These are phyloP conservation scores for Ormyrus nitidulus DNA, from an alignment of 2,888 invertebrate genomes.

Conservation along the genomic window DNA sequence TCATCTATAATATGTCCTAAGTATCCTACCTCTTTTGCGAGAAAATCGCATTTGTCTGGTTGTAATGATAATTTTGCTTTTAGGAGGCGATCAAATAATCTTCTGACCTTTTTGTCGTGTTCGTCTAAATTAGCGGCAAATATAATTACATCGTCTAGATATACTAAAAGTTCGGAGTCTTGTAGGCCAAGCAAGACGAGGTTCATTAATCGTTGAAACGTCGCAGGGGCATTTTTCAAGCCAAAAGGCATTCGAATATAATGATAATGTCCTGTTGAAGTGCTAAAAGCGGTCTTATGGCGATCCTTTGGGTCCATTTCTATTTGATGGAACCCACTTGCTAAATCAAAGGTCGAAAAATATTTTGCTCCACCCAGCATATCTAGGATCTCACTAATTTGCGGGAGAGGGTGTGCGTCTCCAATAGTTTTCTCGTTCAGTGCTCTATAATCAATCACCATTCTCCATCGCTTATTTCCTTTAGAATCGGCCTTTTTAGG, in stretches of 20 bases:
- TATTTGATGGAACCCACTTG: no score
- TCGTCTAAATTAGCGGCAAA: not conserved
- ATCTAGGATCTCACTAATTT: not conserved
- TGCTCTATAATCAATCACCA: not conserved
- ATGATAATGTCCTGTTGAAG: not conserved
- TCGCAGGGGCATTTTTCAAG: not conserved
- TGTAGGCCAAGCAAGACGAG: not conserved
- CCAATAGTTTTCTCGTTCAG: not conserved
- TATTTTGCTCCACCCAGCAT: no score
- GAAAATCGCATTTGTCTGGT: not conserved
- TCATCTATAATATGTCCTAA: no score
- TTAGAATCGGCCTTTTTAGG: not conserved
- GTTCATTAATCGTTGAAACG: conserved; percentile 45
- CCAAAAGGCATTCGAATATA: conserved; percentile 15
- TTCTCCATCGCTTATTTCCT: not conserved
- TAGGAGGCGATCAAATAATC: no score
- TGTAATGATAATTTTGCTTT: not conserved
- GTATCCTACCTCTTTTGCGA: not conserved
- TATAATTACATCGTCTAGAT: not conserved
- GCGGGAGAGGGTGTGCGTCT: not conserved
- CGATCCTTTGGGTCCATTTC: no score
- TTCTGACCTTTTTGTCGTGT: not conserved
- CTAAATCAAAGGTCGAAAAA: no score
- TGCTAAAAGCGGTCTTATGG: not conserved
- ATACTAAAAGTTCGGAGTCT: not conserved